Evolutionary conservation across 2,888 invertebrate species (phyloP).

Genomic region (Eupeodes luniger): DNA sequence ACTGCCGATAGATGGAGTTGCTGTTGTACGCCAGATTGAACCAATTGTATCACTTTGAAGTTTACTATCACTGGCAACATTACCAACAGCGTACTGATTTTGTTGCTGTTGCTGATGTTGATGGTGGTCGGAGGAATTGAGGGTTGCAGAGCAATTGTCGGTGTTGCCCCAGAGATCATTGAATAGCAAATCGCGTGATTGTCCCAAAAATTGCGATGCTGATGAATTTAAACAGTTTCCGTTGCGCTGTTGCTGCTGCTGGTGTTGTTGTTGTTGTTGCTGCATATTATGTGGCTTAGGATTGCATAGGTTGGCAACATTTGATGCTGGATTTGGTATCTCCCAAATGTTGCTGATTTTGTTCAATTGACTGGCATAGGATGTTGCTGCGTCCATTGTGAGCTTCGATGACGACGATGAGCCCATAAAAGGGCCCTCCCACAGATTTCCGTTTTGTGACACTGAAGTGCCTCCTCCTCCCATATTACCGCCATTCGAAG

Average conservation of each 20-base stretch:
- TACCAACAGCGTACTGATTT: conserved; percentile 57
- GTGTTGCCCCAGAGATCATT: conserved; percentile 83
- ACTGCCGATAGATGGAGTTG: conserved; percentile 29
- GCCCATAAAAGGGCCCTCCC: conserved; percentile 76
- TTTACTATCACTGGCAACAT: conserved; percentile 60
- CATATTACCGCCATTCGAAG: conserved; percentile 61
- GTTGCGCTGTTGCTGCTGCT: conserved; percentile 54
- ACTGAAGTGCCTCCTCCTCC: conserved; percentile 52
- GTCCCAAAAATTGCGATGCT: conserved; percentile 57
- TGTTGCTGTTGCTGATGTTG: conserved; percentile 64
- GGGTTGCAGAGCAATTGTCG: conserved; percentile 73
- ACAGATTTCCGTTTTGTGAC: conserved; percentile 75
- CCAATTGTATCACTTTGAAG: conserved; percentile 73
- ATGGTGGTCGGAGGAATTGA: conserved; percentile 65
- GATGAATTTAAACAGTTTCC: conserved; percentile 51
- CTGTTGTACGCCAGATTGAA: conserved; percentile 77
- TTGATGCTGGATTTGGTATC: conserved; percentile 77
- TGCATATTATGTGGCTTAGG: conserved; percentile 50
- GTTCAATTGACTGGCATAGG: conserved; percentile 77
- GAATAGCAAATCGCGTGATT: conserved; percentile 79
- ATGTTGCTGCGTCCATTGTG: conserved; percentile 72
- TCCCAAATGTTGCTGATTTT: conserved; percentile 83
- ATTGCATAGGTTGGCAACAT: conserved; percentile 60
- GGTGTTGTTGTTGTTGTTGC: conserved; percentile 71
- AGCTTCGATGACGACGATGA: conserved; percentile 71